phyloP scores from a whole-genome alignment of 2,888 invertebrate genomes.

The Spialia ferax region DNA sequence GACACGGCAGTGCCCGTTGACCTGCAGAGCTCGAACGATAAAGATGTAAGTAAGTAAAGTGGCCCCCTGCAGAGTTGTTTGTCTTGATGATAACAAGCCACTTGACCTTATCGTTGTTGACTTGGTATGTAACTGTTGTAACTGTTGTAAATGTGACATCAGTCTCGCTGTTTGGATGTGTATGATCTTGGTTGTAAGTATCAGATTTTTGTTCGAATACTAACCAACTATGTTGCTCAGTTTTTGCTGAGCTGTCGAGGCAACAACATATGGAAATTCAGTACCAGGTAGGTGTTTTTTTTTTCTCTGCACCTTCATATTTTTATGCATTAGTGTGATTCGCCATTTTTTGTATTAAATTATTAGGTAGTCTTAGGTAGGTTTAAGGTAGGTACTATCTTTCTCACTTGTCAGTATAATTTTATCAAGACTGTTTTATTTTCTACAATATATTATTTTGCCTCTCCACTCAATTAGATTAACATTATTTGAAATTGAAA shows the following conservation, averaged over 20 bases:
- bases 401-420: no score
- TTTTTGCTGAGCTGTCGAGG: not conserved
- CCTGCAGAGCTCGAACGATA: slow-evolving; percentile 71
- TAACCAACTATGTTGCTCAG: not conserved
- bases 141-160: slow-evolving; percentile 56
- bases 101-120: slow-evolving; percentile 57
- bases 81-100: slow-evolving; percentile 66
- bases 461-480: no score
- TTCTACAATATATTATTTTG: no score
- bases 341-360: no score
- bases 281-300: slow-evolving; percentile 15
- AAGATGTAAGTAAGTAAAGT: slow-evolving; percentile 68
- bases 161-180: slow-evolving; percentile 39
- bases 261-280: slow-evolving; percentile 33
- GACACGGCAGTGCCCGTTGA: slow-evolving; percentile 78
- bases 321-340: no score
- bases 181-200: slow-evolving; percentile 14
- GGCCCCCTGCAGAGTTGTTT: slow-evolving; percentile 82
- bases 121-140: slow-evolving; percentile 51
- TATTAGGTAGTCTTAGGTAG: no score
- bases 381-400: no score
- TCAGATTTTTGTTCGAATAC: not conserved
- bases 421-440: no score
- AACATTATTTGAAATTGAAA: no score
- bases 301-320: not conserved